Evolutionary conservation across 2,797 vertebrate species (phyloP).

Genomic region (Phalanger gymnotis): DNA sequence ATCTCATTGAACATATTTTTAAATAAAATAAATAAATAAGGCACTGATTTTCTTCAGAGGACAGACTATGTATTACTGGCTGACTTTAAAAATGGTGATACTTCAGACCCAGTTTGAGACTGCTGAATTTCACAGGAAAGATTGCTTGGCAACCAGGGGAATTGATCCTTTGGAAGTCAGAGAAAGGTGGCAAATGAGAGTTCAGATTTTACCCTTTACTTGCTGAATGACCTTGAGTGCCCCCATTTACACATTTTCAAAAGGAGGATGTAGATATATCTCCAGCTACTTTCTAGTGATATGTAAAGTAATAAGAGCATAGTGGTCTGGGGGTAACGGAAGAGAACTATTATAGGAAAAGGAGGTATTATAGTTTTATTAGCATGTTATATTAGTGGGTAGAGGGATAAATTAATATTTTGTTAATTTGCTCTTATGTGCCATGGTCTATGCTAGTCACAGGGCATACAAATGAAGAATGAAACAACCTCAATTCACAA

Average conservation of each 20-base stretch:
- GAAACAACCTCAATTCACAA: not conserved
- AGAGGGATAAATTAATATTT: not conserved
- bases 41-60: not conserved
- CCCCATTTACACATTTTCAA: not conserved
- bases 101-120: not conserved
- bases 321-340: not conserved
- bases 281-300: not conserved
- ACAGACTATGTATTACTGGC: conserved; percentile 35
- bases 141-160: not conserved
- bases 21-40: conserved; percentile 36
- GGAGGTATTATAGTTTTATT: not conserved
- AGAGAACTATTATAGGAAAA: not conserved
- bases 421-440: not conserved
- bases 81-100: not conserved
- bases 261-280: not conserved
- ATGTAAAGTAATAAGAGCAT: not conserved
- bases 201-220: not conserved
- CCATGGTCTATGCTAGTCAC: not conserved
- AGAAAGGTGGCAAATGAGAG: not conserved
- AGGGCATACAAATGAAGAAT: not conserved
- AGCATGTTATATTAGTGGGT: not conserved
- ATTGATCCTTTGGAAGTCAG: not conserved
- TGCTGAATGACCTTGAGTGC: not conserved
- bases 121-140: not conserved
- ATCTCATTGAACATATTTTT: conserved; percentile 23